phyloP scores from a whole-genome alignment of 2,797 vertebrate species.

The Pseudomugil tenellus region DNA sequence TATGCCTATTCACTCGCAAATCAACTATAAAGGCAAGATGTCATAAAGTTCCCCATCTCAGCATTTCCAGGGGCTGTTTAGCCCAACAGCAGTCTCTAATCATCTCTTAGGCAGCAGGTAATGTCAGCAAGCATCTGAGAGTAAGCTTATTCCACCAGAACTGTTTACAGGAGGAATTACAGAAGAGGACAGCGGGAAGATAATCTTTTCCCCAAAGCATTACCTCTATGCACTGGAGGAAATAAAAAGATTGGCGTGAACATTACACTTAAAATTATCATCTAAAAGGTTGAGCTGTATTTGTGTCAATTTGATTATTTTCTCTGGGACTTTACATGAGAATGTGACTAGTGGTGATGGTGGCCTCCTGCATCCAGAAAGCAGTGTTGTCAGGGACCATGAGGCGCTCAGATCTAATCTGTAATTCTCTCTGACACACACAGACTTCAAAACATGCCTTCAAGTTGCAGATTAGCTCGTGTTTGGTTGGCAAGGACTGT shows the following conservation, averaged over 20 bases:
- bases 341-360: slow-evolving; percentile 37
- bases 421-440: slow-evolving; percentile 49
- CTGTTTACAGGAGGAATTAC: slow-evolving; percentile 81
- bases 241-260: slow-evolving; percentile 31
- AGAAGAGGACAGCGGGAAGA: slow-evolving; percentile 69
- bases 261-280: slow-evolving; percentile 48
- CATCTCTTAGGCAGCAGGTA: slow-evolving; percentile 78
- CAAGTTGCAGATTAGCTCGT: slow-evolving; percentile 68
- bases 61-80: slow-evolving; percentile 66
- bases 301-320: slow-evolving; percentile 44
- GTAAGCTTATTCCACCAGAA: slow-evolving; percentile 70
- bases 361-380: slow-evolving; percentile 35
- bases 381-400: neutral
- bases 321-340: slow-evolving; percentile 29
- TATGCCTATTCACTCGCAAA: slow-evolving; percentile 48
- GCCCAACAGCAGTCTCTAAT: slow-evolving; percentile 69
- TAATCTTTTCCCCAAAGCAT: slow-evolving; percentile 72
- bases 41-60: slow-evolving; percentile 62
- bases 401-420: slow-evolving; percentile 65
- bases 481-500: slow-evolving; percentile 49
- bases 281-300: slow-evolving; percentile 35
- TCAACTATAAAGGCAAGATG: slow-evolving; percentile 61
- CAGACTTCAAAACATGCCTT: slow-evolving; percentile 65
- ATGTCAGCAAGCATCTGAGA: slow-evolving; percentile 73
- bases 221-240: slow-evolving; percentile 29